Evolutionary conservation across 1,140 invertebrate genomes (phyloP).

Genomic region (Polyergus mexicanus): DNA sequence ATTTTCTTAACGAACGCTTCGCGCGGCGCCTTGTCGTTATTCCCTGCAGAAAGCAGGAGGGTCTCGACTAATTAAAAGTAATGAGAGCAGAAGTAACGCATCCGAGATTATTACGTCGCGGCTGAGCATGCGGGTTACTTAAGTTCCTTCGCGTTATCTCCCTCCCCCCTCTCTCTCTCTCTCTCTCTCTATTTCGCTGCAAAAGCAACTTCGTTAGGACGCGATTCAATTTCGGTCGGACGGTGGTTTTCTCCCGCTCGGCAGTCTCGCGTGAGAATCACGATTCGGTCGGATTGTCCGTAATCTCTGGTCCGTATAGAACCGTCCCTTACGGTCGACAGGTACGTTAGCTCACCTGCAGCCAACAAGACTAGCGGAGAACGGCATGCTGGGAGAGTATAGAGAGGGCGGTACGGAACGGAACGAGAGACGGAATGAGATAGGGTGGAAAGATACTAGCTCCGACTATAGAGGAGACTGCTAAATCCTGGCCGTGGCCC

Average conservation of each 20-base stretch:
- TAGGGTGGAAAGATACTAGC: slow-evolving; percentile 71
- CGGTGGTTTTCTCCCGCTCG: slow-evolving; percentile 43
- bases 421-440: slow-evolving; percentile 64
- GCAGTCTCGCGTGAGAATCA: slow-evolving; percentile 40
- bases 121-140: slow-evolving; percentile 52
- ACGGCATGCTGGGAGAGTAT: slow-evolving; percentile 21
- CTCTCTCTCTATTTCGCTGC: background rate
- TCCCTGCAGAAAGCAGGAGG: background rate
- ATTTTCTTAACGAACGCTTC: slow-evolving; percentile 27
- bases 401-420: slow-evolving; percentile 42
- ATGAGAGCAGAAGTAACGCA: slow-evolving; percentile 55
- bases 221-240: slow-evolving; percentile 61
- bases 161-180: too few relatives aligned
- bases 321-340: slow-evolving; percentile 65
- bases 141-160: slow-evolving; percentile 50
- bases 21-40: background rate
- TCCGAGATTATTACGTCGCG: slow-evolving; percentile 58
- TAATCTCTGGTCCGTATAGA: slow-evolving; percentile 67
- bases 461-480: slow-evolving; percentile 67
- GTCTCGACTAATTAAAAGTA: slow-evolving; percentile 53
- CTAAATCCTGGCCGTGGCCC: slow-evolving; percentile 75
- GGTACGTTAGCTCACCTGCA: slow-evolving; percentile 68
- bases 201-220: slow-evolving; percentile 58
- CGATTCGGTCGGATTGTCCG: slow-evolving; percentile 59
- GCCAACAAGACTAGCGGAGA: slow-evolving; percentile 47